Evolutionary conservation across 2,888 invertebrate species (phyloP).

Genomic region (Pandemis corylana): DNA sequence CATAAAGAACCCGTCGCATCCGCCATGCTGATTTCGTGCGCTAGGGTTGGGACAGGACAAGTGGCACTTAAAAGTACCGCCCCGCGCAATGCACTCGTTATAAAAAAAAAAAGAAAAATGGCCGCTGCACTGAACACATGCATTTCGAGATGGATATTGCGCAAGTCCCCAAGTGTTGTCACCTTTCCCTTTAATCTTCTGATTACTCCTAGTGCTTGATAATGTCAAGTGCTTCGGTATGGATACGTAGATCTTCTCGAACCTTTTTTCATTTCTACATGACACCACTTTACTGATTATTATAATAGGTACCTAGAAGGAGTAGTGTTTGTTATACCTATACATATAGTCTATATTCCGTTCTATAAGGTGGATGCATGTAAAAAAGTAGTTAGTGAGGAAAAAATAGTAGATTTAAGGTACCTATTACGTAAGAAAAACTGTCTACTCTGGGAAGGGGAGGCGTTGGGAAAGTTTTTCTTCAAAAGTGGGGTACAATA

Average conservation of each 20-base stretch:
- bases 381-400: too few relatives aligned
- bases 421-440: too few relatives aligned
- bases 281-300: background rate
- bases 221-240: slow-evolving; percentile 27
- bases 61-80: slow-evolving; percentile 79
- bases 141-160: slow-evolving; percentile 49
- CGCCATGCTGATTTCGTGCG: slow-evolving; percentile 79
- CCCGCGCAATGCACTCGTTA: slow-evolving; percentile 67
- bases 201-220: slow-evolving; percentile 55
- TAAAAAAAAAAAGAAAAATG: slow-evolving; percentile 67
- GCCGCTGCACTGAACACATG: slow-evolving; percentile 57
- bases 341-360: background rate
- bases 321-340: background rate
- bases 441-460: too few relatives aligned
- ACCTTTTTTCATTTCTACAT: background rate
- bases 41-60: slow-evolving; percentile 77
- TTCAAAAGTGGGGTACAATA: too few relatives aligned
- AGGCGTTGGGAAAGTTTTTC: too few relatives aligned
- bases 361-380: background rate
- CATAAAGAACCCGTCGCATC: slow-evolving; percentile 67
- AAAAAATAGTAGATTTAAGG: too few relatives aligned
- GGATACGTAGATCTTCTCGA: background rate
- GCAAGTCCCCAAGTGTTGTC: slow-evolving; percentile 50
- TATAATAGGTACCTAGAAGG: background rate
- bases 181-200: slow-evolving; percentile 73